Evolutionary conservation across 2,888 invertebrate genomes (phyloP), one percentile per base, ranked within the genome.

Genomic region (Microchrysa polita): DNA sequence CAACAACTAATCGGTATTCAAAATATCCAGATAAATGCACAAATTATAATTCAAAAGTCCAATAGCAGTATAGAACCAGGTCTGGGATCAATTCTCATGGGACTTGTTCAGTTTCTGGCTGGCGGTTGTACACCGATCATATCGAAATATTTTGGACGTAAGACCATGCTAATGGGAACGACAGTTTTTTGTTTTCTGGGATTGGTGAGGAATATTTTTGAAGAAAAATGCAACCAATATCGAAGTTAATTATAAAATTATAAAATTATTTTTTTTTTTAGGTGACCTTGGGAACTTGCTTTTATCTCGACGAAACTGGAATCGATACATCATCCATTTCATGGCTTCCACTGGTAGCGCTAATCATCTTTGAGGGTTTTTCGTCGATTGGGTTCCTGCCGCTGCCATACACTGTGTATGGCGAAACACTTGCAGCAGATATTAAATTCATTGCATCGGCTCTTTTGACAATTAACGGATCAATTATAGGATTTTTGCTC

Each of bases 1-100:
- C 96, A 96, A 82, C 96, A 96, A 83, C 86, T 94, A 76, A 90
- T 91, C 0, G 94, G 94, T 0, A 92, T 94, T 80, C 93, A 93
- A 83, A 92, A 93, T 0, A 91, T 95, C 0, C 87, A 94, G 1
- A 93, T 93, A 82, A 94, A 93, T 83, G 90, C 92, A 79, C 89
- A 92, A 77, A 86, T 84, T 53, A 93, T 94, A 79, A 93, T 94
- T 80, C 81, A 84, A 1, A 88, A 88, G 1, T 91, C 95, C 0
- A 90, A 90, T 1, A 88, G 90, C 0, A 80, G 85, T 0, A 79
- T 93, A 1, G 86, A 90, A 53, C 86, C 91, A 0, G 87, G 89
- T 2, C 80, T 89, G 34, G 90, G 91, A 0, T 91, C 94, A 9
- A 93, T 95, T 67, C 89, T 94, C 71, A 88, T 95, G 67, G 89